phyloP scores from a whole-genome alignment of 2,888 invertebrate species.

The Synanthedon myopaeformis region DNA sequence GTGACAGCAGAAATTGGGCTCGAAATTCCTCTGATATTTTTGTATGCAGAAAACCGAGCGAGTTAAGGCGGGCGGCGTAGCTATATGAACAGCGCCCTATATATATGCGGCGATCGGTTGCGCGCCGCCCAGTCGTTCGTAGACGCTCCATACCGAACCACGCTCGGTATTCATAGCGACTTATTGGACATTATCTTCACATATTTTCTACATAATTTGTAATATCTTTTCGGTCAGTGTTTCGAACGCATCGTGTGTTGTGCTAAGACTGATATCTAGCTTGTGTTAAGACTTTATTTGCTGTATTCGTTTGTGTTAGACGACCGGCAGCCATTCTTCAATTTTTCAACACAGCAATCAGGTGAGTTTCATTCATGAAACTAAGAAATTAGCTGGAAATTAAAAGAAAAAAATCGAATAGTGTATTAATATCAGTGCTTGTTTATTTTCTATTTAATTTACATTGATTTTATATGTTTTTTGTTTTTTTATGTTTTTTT shows the following conservation, averaged over 20 bases:
- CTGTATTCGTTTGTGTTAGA: too few species aligned
- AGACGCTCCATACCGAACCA: constrained; percentile 24
- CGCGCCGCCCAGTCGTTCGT: constrained; percentile 57
- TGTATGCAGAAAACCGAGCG: constrained; percentile 44
- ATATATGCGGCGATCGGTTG: constrained; percentile 41
- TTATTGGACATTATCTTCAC: neutral
- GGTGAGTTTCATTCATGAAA: constrained; percentile 19
- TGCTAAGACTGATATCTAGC: constrained; percentile 21
- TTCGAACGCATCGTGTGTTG: constrained; percentile 20
- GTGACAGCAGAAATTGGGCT: constrained; percentile 64
- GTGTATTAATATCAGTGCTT: too few species aligned
- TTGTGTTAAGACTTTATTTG: constrained; percentile 7
- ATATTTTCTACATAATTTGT: constrained; percentile 3
- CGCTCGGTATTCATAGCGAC: constrained; percentile 13
- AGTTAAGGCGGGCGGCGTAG: constrained; percentile 45
- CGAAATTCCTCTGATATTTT: constrained; percentile 63
- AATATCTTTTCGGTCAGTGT: constrained; percentile 24
- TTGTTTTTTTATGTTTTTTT: too few species aligned
- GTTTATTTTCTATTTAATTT: too few species aligned
- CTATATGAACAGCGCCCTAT: constrained; percentile 28
- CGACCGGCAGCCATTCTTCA: neutral
- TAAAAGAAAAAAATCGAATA: too few species aligned
- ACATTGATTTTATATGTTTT: too few species aligned
- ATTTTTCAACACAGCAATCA: constrained; percentile 7
- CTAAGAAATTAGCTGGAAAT: too few species aligned